Evolutionary conservation across 2,888 invertebrate species (phyloP).

Genomic region (Archaeoteleia sp.): DNA sequence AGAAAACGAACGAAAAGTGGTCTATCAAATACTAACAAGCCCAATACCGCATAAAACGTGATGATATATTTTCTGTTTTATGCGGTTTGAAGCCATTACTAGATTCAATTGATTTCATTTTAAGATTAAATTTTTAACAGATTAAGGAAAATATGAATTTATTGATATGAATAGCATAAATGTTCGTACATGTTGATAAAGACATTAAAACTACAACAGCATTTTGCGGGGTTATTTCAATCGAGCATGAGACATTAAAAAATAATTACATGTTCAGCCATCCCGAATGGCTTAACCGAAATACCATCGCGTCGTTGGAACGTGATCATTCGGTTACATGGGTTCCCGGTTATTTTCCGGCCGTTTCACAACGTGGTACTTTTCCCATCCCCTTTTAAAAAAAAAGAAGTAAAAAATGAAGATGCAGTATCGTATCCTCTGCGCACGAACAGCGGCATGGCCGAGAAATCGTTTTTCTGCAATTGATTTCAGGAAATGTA

Average conservation of each 20-base stretch:
- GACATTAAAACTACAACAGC: neutral
- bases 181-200: no score
- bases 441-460: conserved; percentile 20
- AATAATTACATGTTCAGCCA: conserved; percentile 9
- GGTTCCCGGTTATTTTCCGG: conserved; percentile 24
- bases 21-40: no score
- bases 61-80: no score
- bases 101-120: no score
- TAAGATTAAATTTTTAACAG: no score
- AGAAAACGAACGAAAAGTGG: no score
- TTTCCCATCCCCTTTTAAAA: conserved; percentile 1
- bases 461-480: conserved; percentile 22
- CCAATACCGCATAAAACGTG: no score
- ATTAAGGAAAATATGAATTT: no score
- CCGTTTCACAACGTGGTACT: conserved; percentile 23
- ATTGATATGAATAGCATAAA: no score
- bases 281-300: conserved; percentile 3
- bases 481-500: conserved; percentile 31
- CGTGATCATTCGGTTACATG: conserved; percentile 13
- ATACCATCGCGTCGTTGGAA: conserved; percentile 11
- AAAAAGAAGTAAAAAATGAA: conserved; percentile 11
- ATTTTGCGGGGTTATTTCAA: neutral
- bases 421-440: conserved; percentile 15
- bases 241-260: conserved; percentile 1
- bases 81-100: no score